Base-by-base conservation (phyloP, 2,888 invertebrate genomes). In the Leptogaster cylindrica region DNA sequence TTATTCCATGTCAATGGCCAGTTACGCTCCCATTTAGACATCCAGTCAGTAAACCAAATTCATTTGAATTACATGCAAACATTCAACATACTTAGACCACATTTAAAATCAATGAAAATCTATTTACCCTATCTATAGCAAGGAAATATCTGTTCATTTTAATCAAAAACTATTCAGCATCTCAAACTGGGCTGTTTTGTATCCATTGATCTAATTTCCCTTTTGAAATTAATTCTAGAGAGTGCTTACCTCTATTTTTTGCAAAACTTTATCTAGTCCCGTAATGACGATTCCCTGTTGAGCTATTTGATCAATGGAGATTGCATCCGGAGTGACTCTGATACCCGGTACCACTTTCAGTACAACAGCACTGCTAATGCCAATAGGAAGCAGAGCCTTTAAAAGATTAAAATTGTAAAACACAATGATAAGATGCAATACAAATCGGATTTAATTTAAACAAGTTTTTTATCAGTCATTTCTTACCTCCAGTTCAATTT, bases 181-280 rank as follows among this genome's bases (percentile, higher is more conserved):
- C 25, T 58, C 10, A 58, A 39, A 25, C 7, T 58, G 27, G 14
- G 25, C 27, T 27, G 23, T 39, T 58, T 58, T 58, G 58, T 23
- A 23, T 41, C 25, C 41, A 58, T 39, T 58, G 39, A 58, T 58
- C 41, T 36, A 58, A 58, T 58, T 58, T 58, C 36, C 39, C 14
- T 58, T 58, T n/a, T 36, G 41, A 58, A 39, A 58, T 58, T 23
- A 25, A 58, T 58, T 18, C 46, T 5, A 18, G 8, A 14, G 2
- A 18, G n/a, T n/a, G 76, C 79, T 76, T 71, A 81, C 80, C 76
- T 81, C 78, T 48, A 87, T 77, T 75, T 85, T 83, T 67, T 84
- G 81, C 66, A 89, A 77, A 16, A 88, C 84, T 74, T 82, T 79
- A 48, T 83, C 82, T 63, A 87, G 76, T 3, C 88, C 89, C 71